Evolutionary conservation across 2,113 vertebrate genomes (phyloP).

Genomic region (Dasyprocta punctata): DNA sequence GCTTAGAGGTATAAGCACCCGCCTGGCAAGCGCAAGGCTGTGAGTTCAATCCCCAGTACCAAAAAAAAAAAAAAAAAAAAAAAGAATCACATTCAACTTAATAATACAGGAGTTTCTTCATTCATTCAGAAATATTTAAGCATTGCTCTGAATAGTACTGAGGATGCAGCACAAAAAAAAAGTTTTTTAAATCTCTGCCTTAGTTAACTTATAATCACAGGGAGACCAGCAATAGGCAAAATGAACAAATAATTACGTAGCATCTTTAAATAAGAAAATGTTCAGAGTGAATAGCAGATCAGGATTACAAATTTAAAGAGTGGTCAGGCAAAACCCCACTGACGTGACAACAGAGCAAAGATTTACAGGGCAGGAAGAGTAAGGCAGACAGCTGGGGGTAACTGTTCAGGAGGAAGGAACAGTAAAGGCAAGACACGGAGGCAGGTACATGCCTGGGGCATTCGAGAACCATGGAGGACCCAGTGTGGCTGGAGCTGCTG

Average conservation of each 20-base stretch:
- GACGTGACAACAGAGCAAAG: not conserved
- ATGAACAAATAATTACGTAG: not conserved
- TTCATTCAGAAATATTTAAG: not conserved
- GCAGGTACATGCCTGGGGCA: not conserved
- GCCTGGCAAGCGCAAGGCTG: too few relatives aligned
- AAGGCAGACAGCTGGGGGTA: not conserved
- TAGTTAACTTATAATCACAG: not conserved
- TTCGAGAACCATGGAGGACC: not conserved
- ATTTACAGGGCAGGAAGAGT: not conserved
- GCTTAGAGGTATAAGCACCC: too few relatives aligned
- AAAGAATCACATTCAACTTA: too few relatives aligned
- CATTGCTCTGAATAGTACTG: not conserved
- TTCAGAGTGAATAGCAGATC: not conserved
- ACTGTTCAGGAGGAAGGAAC: not conserved
- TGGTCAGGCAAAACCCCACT: not conserved
- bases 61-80: too few relatives aligned
- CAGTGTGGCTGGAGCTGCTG: not conserved
- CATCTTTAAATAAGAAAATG: not conserved
- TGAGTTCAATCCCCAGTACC: too few relatives aligned
- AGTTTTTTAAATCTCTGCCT: not conserved
- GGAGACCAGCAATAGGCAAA: not conserved
- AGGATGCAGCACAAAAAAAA: not conserved
- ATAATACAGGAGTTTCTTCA: not conserved
- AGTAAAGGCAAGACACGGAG: not conserved
- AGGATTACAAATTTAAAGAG: not conserved